Conservation (phyloP, 2,888 invertebrate genomes). For the Odontocolon sp. region DNA sequence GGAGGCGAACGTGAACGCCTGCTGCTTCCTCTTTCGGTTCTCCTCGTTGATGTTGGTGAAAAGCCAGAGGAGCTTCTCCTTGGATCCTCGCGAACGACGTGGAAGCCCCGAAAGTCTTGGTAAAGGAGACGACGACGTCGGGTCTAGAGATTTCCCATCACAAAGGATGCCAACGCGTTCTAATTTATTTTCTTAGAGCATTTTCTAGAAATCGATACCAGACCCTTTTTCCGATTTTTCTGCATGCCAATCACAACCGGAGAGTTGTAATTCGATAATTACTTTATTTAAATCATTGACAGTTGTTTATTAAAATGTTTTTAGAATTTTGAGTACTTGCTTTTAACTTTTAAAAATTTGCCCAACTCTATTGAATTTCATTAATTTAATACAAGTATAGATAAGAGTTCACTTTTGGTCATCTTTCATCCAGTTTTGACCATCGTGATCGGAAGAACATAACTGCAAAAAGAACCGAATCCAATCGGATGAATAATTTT, state of each 20-base stretch:
- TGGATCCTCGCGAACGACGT: conserved; percentile 6
- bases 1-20: background rate
- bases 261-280: no score
- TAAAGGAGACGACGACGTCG: conserved; percentile 6
- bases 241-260: no score
- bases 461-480: no score
- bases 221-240: background rate
- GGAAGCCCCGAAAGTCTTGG: conserved; percentile 9
- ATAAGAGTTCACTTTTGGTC: no score
- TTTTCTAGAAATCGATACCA: conserved; percentile 3
- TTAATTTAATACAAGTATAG: no score
- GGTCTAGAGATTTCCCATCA: conserved; percentile 15
- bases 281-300: no score
- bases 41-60: conserved; percentile 1
- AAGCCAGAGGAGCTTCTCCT: conserved; percentile 30
- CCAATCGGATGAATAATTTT: background rate
- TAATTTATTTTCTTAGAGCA: conserved; percentile 24
- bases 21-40: conserved; percentile 2
- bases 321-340: no score
- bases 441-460: no score
- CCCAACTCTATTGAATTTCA: no score
- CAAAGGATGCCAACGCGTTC: conserved; percentile 33
- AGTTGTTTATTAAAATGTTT: no score
- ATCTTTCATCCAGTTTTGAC: no score
- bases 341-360: no score